Base-by-base conservation (phyloP, 64 coral and sea anemone genomes). In the Pocillopora verrucosa region DNA sequence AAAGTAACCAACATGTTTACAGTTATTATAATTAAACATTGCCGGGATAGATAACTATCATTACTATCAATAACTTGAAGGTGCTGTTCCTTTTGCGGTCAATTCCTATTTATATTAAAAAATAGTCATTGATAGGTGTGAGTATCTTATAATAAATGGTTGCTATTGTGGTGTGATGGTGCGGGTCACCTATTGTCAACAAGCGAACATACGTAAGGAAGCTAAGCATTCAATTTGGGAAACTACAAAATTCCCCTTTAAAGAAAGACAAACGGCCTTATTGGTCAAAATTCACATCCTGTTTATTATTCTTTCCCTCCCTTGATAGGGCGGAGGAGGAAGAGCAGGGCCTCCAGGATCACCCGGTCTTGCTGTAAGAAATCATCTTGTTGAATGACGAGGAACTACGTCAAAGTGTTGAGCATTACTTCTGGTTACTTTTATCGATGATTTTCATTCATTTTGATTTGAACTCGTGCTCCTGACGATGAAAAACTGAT, bases 321-420 rank as follows among this genome's bases (percentile, higher is more conserved):
- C 60, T 38, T 56, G 1, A 11, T 85, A 85, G 82, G 82, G 82
- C 24, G 82, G 17, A 10, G 36, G 13, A 58, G 89, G 89, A 13
- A 11, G 20, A 16, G 56, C 59, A 9, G 89, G 89, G 0, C 5
- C 59, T 14, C 20, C 14, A 38, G 89, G 89, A 61, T 15, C 58
- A 22, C 9, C 56, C 26, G 89, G 89, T 17, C 70, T 37, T 61
- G 3, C 14, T 36, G 89, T 91, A 75, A 91, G 89, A 11, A 56
- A 82, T 22, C 14, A 25, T 61, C 57, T 11, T 37, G 10, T 2
- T 10, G 2, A 20, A 37, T 26, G 76, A 57, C 56, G 36, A 13
- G 15, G 19, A 57, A 41, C 19, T 3, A 4, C 10, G 13, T 79
- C 41, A 4, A 45, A 45, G 41, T 51, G 41, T 51, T 51, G 7